phyloP scores from a whole-genome alignment of 1,140 invertebrate genomes.

The Pararge aegeria region DNA sequence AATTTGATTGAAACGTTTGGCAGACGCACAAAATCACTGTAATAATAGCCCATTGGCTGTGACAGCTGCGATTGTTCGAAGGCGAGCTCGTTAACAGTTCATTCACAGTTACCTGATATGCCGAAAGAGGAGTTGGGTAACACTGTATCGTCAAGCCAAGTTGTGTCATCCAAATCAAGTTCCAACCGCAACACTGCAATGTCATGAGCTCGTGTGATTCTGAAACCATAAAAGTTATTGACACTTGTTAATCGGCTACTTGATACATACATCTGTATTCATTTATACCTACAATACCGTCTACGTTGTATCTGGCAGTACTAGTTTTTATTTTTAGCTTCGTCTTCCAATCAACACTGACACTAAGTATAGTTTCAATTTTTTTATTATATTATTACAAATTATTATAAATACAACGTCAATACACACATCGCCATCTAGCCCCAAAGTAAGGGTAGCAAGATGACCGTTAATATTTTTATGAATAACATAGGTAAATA shows the following conservation, averaged over 20 bases:
- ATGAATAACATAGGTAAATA: too few species aligned
- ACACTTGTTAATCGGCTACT: background rate
- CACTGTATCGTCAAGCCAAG: slow-evolving; percentile 41
- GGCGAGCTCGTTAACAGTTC: slow-evolving; percentile 34
- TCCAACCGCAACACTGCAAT: slow-evolving; percentile 54
- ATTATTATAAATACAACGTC: too few species aligned
- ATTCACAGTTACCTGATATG: slow-evolving; percentile 56
- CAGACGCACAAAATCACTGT: slow-evolving; percentile 31
- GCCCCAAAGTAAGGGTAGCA: too few species aligned
- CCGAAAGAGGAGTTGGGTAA: slow-evolving; percentile 61
- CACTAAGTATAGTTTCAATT: too few species aligned
- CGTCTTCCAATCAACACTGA: too few species aligned
- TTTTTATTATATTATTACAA: too few species aligned
- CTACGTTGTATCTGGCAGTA: too few species aligned
- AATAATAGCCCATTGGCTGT: slow-evolving; percentile 35
- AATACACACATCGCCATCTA: too few species aligned
- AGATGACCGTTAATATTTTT: too few species aligned
- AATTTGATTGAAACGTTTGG: slow-evolving; percentile 40
- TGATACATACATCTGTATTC: too few species aligned
- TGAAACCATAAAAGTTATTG: slow-evolving; percentile 53
- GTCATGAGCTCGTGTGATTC: slow-evolving; percentile 58
- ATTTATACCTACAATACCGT: too few species aligned
- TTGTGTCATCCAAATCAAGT: slow-evolving; percentile 43
- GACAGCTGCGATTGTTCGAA: slow-evolving; percentile 30
- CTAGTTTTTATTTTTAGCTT: too few species aligned